These are phyloP conservation scores for Plutella xylostella DNA, from an alignment of 2,888 invertebrate genomes.

Conservation along the genomic window DNA sequence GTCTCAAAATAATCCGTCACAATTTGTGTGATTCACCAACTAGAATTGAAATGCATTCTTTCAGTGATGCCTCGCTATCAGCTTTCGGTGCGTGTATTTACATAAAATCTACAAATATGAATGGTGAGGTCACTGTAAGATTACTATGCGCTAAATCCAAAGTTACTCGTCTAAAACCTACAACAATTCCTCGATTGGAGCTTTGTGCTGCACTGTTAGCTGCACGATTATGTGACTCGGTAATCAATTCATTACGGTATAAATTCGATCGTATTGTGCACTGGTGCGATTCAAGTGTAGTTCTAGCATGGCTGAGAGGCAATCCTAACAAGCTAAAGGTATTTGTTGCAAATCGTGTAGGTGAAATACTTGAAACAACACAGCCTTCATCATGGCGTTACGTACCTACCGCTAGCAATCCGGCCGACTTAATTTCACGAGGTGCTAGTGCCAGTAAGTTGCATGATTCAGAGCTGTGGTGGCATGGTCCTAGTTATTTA, in stretches of 20 bases:
- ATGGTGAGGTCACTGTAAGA: not conserved
- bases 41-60: constrained; percentile 9
- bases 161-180: not conserved
- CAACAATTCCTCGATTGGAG: not conserved
- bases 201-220: not conserved
- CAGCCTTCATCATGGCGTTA: not conserved
- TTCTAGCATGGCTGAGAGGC: not conserved
- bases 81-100: constrained; percentile 14
- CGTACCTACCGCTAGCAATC: not conserved
- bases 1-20: not conserved
- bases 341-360: not conserved
- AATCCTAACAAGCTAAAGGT: not conserved
- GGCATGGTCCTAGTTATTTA: not conserved
- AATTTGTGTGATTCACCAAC: constrained; percentile 5
- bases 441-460: not conserved
- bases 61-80: constrained; percentile 9
- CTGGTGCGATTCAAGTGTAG: not conserved
- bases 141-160: constrained; percentile 6
- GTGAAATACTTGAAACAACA: not conserved
- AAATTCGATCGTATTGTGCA: not conserved
- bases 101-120: not conserved
- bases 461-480: not conserved
- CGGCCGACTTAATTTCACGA: not conserved
- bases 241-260: not conserved
- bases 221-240: not conserved